Conservation (phyloP, 1,140 invertebrate species). For the Dolichoris vasculosae region DNA sequence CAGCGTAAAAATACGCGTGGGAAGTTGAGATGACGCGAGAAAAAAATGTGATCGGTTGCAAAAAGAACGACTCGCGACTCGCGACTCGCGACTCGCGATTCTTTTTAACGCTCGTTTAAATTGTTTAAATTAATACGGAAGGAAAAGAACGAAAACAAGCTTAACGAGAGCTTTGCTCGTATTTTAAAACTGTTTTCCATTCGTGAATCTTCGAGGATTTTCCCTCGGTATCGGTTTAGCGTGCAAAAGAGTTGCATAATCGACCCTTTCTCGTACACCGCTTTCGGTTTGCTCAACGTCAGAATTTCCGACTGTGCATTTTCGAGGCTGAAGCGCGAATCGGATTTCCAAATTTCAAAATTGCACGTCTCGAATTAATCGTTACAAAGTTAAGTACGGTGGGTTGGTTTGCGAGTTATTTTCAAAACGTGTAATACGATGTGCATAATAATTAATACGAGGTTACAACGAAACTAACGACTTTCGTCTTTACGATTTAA, state of each 20-base stretch:
- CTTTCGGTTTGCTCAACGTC: not conserved
- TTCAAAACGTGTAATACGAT: too few relatives aligned
- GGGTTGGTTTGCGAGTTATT: too few relatives aligned
- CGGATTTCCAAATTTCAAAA: not conserved
- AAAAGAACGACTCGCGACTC: not conserved
- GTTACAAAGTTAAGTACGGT: too few relatives aligned
- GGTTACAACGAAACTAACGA: too few relatives aligned
- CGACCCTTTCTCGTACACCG: not conserved
- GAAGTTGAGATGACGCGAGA: not conserved
- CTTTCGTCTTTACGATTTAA: too few relatives aligned
- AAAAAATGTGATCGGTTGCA: constrained; percentile 30
- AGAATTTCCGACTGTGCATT: too few relatives aligned
- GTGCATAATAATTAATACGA: too few relatives aligned
- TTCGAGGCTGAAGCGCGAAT: not conserved
- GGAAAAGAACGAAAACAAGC: not conserved
- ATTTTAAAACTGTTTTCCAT: not conserved
- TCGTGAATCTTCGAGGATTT: not conserved
- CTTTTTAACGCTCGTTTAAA: not conserved
- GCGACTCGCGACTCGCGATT: not conserved
- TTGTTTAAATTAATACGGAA: not conserved
- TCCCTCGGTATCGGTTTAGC: not conserved
- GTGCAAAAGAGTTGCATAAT: not conserved
- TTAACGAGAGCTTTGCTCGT: not conserved
- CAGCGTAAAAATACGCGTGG: not conserved
- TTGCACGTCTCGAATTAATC: too few relatives aligned